These are phyloP conservation scores for Phyllopteryx taeniolatus DNA, from an alignment of 2,113 vertebrate species.

Conservation along the genomic window DNA sequence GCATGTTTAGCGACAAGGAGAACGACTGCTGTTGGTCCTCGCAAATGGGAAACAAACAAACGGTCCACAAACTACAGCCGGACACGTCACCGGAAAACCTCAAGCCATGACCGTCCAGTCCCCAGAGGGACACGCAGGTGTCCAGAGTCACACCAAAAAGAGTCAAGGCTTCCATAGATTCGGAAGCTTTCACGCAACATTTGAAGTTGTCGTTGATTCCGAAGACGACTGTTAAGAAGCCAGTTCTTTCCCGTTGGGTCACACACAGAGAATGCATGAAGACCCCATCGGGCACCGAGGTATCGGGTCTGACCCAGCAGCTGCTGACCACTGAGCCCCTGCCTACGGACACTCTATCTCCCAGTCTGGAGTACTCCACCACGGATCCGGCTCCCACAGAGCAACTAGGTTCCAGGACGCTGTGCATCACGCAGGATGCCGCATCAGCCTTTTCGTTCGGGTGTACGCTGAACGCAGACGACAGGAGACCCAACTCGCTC, in stretches of 20 bases:
- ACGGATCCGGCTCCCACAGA: conserved; percentile 75
- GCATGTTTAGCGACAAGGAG: conserved; percentile 74
- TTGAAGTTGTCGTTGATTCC: conserved; percentile 82
- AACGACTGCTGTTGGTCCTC: conserved; percentile 74
- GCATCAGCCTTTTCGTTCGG: conserved; percentile 6
- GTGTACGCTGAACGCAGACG: conserved; percentile 74
- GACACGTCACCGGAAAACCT: conserved; percentile 73
- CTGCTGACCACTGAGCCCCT: conserved; percentile 80
- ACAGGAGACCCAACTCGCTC: conserved; percentile 76
- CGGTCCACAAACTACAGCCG: conserved; percentile 81
- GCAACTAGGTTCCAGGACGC: conserved; percentile 71
- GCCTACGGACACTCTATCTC: conserved; percentile 72
- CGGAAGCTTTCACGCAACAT: conserved; percentile 59
- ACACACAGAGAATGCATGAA: conserved; percentile 84
- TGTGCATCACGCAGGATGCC: conserved; percentile 79
- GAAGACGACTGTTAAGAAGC: conserved; percentile 81
- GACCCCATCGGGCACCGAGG: conserved; percentile 70
- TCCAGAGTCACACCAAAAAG: conserved; percentile 74
- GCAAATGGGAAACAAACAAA: conserved; percentile 84
- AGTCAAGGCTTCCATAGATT: conserved; percentile 56
- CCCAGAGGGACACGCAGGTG: conserved; percentile 78
- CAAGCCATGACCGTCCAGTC: conserved; percentile 61
- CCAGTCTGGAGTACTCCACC: conserved; percentile 84
- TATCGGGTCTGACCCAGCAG: conserved; percentile 57
- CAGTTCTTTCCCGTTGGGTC: conserved; percentile 29